Percentiles rank a stretch among this genome's conserved stretches.
phyloP scores from a whole-genome alignment of 2,113 vertebrate genomes.

The Rattus rattus region DNA sequence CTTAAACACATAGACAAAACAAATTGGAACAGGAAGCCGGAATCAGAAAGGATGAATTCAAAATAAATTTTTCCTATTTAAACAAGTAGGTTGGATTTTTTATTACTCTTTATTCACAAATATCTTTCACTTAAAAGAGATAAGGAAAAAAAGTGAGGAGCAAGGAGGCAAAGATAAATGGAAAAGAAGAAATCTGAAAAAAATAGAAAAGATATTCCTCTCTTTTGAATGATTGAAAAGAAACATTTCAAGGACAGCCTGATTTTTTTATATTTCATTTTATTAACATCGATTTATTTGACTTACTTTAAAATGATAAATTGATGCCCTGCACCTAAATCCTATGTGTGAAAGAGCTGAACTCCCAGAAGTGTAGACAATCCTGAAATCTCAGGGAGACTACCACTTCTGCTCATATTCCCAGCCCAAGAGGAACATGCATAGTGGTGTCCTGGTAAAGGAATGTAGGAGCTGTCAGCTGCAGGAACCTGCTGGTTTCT shows the following conservation, averaged over 20 bases:
- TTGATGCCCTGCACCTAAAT: background rate
- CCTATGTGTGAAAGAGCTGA: too few species aligned
- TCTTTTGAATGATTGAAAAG: background rate
- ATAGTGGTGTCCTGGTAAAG: too few species aligned
- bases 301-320: background rate
- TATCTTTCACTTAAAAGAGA: background rate
- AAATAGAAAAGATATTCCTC: background rate
- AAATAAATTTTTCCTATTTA: background rate
- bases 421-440: too few species aligned
- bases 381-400: too few species aligned
- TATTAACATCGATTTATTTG: background rate
- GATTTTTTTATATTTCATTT: background rate
- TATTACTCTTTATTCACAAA: background rate
- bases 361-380: too few species aligned
- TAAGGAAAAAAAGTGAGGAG: background rate
- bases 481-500: too few species aligned
- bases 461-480: too few species aligned
- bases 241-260: background rate
- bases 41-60: background rate
- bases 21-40: background rate
- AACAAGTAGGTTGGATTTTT: background rate
- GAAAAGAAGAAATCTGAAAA: background rate
- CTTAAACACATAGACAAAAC: background rate
- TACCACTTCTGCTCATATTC: too few species aligned
- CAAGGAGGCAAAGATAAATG: background rate